Percentiles rank a stretch among this genome's conserved stretches.
phyloP scores from a whole-genome alignment of 2,888 invertebrate species.

The Anoncus sp. region DNA sequence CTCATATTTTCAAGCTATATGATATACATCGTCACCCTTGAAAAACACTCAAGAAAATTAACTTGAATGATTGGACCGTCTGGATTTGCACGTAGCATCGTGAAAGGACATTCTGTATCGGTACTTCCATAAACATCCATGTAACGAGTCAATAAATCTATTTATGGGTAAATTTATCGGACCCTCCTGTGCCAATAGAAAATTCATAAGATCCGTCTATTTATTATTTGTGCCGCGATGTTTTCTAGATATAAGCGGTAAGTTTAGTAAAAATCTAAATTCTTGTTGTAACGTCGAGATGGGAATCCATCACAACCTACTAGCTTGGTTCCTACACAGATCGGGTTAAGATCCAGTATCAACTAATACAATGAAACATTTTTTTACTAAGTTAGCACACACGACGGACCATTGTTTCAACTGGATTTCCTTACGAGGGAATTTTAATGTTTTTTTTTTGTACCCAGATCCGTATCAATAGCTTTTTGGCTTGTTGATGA shows the following conservation, averaged over 20 bases:
- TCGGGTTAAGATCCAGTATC: not conserved
- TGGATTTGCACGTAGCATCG: not conserved
- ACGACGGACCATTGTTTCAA: not conserved
- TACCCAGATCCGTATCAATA: constrained; percentile 8
- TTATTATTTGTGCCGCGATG: too few species aligned
- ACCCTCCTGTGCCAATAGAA: too few species aligned
- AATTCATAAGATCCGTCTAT: too few species aligned
- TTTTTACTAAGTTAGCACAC: not conserved
- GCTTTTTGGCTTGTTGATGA: constrained; percentile 6
- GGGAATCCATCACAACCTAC: too few species aligned
- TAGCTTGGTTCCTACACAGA: too few species aligned
- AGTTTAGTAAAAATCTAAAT: too few species aligned
- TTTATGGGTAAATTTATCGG: too few species aligned
- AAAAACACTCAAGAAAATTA: not conserved
- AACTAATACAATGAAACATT: not conserved
- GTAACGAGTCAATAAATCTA: too few species aligned
- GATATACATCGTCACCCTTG: not conserved
- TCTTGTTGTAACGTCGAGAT: too few species aligned
- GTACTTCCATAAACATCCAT: not conserved
- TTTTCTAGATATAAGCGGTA: too few species aligned
- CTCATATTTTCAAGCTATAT: constrained; percentile 2
- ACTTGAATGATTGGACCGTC: not conserved
- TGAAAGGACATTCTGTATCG: not conserved
- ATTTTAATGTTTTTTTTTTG: constrained; percentile 1
- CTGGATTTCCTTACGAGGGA: not conserved